Conservation (phyloP, 2,797 vertebrate genomes). For the Hapalemur alaotrensis region DNA sequence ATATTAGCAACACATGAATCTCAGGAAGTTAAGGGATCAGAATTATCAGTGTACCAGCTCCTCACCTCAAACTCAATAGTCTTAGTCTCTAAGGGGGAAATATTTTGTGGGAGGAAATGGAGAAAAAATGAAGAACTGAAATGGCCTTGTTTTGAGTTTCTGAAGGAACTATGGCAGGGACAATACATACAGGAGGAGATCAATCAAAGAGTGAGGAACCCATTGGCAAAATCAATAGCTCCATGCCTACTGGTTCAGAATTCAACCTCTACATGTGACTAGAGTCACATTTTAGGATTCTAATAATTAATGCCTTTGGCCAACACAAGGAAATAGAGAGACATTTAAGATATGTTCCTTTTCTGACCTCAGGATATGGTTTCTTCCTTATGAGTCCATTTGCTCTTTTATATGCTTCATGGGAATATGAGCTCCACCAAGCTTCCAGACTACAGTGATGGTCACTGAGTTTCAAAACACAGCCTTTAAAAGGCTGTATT, state of each 20-base stretch:
- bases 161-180: not conserved
- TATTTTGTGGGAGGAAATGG: not conserved
- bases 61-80: not conserved
- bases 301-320: not conserved
- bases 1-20: slow-evolving; percentile 51
- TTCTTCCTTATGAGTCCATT: not conserved
- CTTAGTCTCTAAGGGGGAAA: not conserved
- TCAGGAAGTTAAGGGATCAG: not conserved
- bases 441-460: not conserved
- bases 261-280: not conserved
- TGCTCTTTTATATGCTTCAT: slow-evolving; percentile 9
- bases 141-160: not conserved
- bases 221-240: not conserved
- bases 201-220: not conserved
- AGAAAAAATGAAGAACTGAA: not conserved
- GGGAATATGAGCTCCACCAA: not conserved
- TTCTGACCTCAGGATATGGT: slow-evolving; percentile 1
- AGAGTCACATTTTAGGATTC: not conserved
- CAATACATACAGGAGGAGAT: not conserved
- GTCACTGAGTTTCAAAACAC: not conserved
- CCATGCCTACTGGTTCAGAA: not conserved
- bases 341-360: not conserved
- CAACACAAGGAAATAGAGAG: not conserved
- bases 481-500: not conserved
- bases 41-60: not conserved